Conservation (phyloP, 1,140 invertebrate genomes). For the Diuraphis noxia region DNA sequence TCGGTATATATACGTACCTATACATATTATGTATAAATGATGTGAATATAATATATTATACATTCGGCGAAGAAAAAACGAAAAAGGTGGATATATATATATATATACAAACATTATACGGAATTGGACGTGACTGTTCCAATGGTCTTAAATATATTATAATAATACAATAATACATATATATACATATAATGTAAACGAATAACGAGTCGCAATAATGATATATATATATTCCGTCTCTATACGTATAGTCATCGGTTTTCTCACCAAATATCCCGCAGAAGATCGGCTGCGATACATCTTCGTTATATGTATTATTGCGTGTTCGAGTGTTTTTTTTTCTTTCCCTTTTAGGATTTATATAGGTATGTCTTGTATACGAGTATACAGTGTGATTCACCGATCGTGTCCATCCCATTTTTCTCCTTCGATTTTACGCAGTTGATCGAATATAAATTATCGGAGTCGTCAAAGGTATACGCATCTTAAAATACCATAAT, state of each 20-base stretch:
- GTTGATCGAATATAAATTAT: not conserved
- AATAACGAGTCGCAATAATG: not conserved
- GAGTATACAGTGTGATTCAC: not conserved
- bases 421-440: not conserved
- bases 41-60: not conserved
- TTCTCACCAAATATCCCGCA: not conserved
- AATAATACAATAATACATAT: not conserved
- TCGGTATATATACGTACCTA: not conserved
- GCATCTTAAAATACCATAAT: not conserved
- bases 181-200: not conserved
- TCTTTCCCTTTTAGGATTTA: not conserved
- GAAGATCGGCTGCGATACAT: not conserved
- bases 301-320: not conserved
- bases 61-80: not conserved
- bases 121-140: not conserved
- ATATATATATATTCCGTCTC: not conserved
- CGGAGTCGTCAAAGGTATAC: too few species aligned
- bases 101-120: too few species aligned
- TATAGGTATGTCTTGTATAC: not conserved
- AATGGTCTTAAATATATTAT: not conserved
- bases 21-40: not conserved
- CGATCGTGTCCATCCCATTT: not conserved
- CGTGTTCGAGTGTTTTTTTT: not conserved
- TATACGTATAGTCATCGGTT: not conserved
- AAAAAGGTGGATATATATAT: too few species aligned